Percentiles rank a stretch among this genome's conserved stretches.
These are phyloP conservation scores for Aphelocoma californica DNA, from an alignment of 2,797 vertebrate genomes.

Conservation along the genomic window DNA sequence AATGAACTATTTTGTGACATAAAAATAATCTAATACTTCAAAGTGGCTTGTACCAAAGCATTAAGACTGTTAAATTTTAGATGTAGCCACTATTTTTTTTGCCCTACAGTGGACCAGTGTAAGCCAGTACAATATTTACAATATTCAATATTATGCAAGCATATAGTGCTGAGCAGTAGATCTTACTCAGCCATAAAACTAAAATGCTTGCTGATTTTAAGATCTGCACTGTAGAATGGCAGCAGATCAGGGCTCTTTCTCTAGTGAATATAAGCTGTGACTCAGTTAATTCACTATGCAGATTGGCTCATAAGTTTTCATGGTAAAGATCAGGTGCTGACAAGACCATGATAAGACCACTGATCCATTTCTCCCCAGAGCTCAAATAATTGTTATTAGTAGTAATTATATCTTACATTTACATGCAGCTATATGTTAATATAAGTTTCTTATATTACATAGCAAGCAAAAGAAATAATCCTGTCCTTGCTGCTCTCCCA, in stretches of 20 bases:
- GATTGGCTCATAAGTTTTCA: conserved; percentile 17
- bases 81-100: background rate
- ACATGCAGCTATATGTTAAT: background rate
- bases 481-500: background rate
- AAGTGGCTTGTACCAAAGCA: background rate
- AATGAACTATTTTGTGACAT: background rate
- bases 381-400: background rate
- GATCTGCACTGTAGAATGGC: background rate
- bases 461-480: background rate
- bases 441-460: background rate
- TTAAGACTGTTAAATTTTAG: background rate
- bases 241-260: conserved; percentile 1
- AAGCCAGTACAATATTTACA: background rate
- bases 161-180: background rate
- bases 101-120: background rate
- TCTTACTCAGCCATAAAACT: conserved; percentile 22
- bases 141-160: background rate
- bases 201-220: conserved; percentile 36
- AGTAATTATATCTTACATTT: conserved; percentile 6
- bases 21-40: conserved; percentile 19
- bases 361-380: background rate
- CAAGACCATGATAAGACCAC: background rate
- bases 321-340: conserved; percentile 2
- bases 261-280: background rate
- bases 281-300: background rate